A percentile compares a stretch with the other conserved stretches of the same genome.
Evolutionary conservation across 2,113 vertebrate species (phyloP).

Genomic region (Ceuthmochares aereus): DNA sequence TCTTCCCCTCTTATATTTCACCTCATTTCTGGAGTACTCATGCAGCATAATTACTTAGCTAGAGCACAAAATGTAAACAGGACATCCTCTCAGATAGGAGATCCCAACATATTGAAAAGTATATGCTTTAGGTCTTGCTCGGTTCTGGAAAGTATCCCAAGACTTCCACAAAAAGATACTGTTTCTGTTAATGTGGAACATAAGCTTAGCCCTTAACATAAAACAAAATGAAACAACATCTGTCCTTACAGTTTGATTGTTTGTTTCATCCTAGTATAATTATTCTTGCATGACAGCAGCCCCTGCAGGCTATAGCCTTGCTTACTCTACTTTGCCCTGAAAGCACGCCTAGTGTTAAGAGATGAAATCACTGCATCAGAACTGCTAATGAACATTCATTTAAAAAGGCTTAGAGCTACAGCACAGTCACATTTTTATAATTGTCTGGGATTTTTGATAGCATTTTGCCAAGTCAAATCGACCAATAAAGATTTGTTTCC

Average conservation of each 20-base stretch:
- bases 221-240: conserved; percentile 71
- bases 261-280: conserved; percentile 56
- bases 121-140: conserved; percentile 70
- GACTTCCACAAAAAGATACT: conserved; percentile 72
- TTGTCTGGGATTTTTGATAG: background rate
- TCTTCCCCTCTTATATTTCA: conserved; percentile 67
- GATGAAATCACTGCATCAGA: conserved; percentile 5
- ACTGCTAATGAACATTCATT: background rate
- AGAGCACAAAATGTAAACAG: conserved; percentile 80
- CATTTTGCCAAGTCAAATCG: background rate
- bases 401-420: background rate
- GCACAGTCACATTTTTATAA: background rate
- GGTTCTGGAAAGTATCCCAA: conserved; percentile 76
- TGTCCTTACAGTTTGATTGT: conserved; percentile 69
- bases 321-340: conserved; percentile 35
- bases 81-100: conserved; percentile 81
- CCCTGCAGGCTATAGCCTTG: conserved; percentile 77
- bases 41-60: conserved; percentile 70
- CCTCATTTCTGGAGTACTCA: conserved; percentile 71
- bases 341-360: background rate
- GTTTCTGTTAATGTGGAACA: conserved; percentile 65
- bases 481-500: background rate
- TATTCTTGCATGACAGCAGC: conserved; percentile 77
- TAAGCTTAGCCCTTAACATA: conserved; percentile 75
- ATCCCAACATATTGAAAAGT: conserved; percentile 78